Base-by-base conservation (phyloP, 1,140 invertebrate species). In the Eupristina koningsbergeri region DNA sequence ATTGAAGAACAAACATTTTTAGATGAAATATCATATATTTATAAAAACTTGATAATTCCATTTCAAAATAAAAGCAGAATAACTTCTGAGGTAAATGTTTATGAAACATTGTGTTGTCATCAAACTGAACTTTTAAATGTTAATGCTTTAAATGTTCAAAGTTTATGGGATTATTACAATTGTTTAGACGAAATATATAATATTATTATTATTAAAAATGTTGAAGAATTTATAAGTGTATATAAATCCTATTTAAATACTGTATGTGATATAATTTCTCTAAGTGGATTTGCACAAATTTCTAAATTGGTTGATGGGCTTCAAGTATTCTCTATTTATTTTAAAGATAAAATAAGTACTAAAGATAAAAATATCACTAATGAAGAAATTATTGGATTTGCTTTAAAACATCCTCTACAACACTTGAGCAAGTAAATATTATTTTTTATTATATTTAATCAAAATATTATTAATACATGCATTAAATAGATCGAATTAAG, bases 261-360 rank as follows among this genome's bases (percentile, higher is more conserved):
- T 83, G 93, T 97, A 89, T 96, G 96, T 90, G 96, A 97, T 93
- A 92, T 97, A 80, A 94, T 96, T 86, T 95, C 95, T 86, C 93
- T 96, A 81, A 94, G 94, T 87, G 96, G 95, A 80, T 96, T 96
- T 91, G 90, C 93, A 78, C 93, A 95, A 87, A 95, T 96, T 80
- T 93, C 94, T 75, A 94, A 93, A 89, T 89, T 94, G 73, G 91
- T 95, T 82, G 94, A 95, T 87, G 91, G 94, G 63, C 93, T 94
- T 67, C 91, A 92, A 85, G 91, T 91, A 89, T 88, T 95, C 86
- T 93, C 94, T 88, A 94, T 93, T 89, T 91, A 94, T 86, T 94
- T 95, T 88, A 93, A 92, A 86, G 93, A 94, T 87, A 93, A 92
- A 88, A 89, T 93, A 89, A 86, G 93, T 92, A 88, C 85, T 90